Percentiles rank a stretch among this genome's conserved stretches.
These are phyloP conservation scores for Crypturellus tataupa DNA, from an alignment of 2,797 vertebrate genomes.

Conservation along the genomic window DNA sequence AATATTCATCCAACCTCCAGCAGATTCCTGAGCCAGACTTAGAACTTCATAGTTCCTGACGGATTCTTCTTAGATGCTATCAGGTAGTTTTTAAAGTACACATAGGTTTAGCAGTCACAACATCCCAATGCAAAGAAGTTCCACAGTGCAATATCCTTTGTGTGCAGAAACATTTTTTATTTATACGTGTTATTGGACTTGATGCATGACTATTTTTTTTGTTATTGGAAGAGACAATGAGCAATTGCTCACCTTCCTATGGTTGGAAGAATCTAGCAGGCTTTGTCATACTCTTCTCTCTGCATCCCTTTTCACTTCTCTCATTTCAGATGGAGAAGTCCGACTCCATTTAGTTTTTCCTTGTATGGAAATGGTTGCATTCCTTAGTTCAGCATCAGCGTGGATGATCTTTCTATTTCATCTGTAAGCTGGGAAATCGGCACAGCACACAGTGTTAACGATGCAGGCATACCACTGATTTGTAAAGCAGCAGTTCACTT, in stretches of 20 bases:
- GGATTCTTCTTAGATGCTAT: not conserved
- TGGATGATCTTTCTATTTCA: not conserved
- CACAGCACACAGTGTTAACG: not conserved
- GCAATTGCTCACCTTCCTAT: not conserved
- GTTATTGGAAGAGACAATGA: not conserved
- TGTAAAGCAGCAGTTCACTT: not conserved
- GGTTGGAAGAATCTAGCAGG: not conserved
- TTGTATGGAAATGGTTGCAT: not conserved
- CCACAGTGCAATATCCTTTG: not conserved
- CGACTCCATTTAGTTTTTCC: not conserved
- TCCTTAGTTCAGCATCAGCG: not conserved
- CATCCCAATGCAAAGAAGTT: not conserved
- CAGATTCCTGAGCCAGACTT: not conserved
- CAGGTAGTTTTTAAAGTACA: not conserved
- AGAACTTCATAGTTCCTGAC: not conserved
- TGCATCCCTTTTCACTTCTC: not conserved
- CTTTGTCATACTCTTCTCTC: not conserved
- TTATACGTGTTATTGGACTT: not conserved
- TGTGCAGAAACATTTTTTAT: not conserved
- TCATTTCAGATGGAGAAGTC: not conserved
- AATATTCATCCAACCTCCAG: not conserved
- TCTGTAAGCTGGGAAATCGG: not conserved
- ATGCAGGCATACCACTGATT: not conserved
- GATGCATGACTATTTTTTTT: not conserved
- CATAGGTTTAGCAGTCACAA: not conserved